phyloP scores from a whole-genome alignment of 2,888 invertebrate genomes.

The Amphipyra tragopoginis region DNA sequence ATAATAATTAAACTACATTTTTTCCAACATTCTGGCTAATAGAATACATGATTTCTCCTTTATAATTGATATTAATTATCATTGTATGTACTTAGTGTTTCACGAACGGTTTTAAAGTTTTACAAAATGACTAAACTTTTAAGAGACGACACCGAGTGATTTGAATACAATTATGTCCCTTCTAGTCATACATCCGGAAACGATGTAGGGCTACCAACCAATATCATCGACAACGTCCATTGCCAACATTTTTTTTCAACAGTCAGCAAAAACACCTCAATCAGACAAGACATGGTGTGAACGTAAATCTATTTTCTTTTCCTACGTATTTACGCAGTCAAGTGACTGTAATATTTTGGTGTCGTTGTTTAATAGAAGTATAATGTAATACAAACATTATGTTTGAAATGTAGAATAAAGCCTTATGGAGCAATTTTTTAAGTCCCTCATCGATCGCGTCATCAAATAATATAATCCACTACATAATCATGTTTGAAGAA shows the following conservation, averaged over 20 bases:
- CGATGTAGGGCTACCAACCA: constrained; percentile 55
- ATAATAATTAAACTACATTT: too few species aligned
- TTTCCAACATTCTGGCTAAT: too few species aligned
- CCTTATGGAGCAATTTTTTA: constrained; percentile 59
- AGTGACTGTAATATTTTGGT: constrained; percentile 52
- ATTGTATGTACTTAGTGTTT: too few species aligned
- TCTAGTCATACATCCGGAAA: constrained; percentile 50
- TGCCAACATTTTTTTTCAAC: constrained; percentile 61
- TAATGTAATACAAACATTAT: constrained; percentile 34
- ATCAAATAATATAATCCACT: constrained; percentile 75
- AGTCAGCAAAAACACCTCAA: constrained; percentile 71
- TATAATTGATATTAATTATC: too few species aligned
- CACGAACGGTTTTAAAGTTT: not conserved
- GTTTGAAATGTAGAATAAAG: constrained; percentile 65
- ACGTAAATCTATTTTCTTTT: constrained; percentile 61
- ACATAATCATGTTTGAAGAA: constrained; percentile 82
- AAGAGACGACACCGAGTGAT: not conserved
- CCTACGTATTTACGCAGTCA: constrained; percentile 56
- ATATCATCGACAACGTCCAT: constrained; percentile 59
- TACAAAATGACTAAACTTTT: not conserved
- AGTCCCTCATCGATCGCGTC: constrained; percentile 76
- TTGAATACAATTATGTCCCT: constrained; percentile 16
- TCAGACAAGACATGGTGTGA: constrained; percentile 81
- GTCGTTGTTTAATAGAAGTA: constrained; percentile 34
- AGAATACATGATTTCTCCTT: too few species aligned